phyloP scores from a whole-genome alignment of 2,797 vertebrate species.

The Cirrhinus molitorella region DNA sequence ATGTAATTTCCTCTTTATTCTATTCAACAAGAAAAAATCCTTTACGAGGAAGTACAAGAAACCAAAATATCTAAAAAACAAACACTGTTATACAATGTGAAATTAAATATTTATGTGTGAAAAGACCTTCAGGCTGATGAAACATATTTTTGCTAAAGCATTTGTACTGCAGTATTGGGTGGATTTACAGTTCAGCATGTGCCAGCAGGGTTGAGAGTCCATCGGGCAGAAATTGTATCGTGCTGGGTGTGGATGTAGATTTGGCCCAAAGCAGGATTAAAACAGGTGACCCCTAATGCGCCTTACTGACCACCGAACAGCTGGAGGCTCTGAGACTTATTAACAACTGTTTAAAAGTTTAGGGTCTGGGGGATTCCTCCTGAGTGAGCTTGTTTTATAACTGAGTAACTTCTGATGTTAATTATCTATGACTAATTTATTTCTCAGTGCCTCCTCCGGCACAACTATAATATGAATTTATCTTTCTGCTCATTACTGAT shows the following conservation, averaged over 20 bases:
- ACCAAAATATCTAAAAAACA: not conserved
- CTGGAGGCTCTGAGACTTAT: constrained; percentile 58
- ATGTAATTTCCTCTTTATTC: not conserved
- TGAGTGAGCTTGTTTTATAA: constrained; percentile 27
- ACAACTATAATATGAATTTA: constrained; percentile 17
- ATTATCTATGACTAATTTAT: constrained; percentile 36
- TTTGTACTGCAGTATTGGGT: not conserved
- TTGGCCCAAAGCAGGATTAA: constrained; percentile 66
- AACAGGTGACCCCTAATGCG: constrained; percentile 66
- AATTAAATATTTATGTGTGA: not conserved
- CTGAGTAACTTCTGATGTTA: constrained; percentile 33
- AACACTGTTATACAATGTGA: not conserved
- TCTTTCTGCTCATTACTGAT: constrained; percentile 18
- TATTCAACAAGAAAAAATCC: no score
- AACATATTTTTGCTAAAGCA: not conserved
- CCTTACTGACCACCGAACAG: constrained; percentile 60
- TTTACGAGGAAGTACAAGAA: not conserved
- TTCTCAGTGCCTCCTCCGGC: constrained; percentile 6
- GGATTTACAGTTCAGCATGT: not conserved
- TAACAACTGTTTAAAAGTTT: constrained; percentile 61
- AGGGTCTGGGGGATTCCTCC: constrained; percentile 11
- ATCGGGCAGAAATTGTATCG: constrained; percentile 27
- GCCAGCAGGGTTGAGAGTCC: constrained; percentile 7
- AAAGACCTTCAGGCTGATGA: not conserved
- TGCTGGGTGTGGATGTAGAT: constrained; percentile 48